Conservation (phyloP, 2,888 invertebrate species). For the Venustoraphidia nigricollis region DNA sequence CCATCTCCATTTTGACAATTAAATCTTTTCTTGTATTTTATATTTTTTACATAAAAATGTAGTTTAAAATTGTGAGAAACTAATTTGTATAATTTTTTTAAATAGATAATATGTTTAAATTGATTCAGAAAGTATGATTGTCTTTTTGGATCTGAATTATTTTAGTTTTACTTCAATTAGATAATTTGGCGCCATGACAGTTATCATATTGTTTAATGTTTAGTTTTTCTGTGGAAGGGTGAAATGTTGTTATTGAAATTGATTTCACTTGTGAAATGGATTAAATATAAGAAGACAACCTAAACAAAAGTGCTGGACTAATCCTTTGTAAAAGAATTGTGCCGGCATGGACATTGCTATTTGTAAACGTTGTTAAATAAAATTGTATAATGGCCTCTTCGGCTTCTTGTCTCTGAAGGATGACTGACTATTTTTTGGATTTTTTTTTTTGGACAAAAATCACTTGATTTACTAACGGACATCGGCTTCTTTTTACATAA, state of each 20-base stretch:
- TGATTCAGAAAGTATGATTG: neutral
- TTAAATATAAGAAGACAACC: too few species aligned
- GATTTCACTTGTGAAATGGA: too few species aligned
- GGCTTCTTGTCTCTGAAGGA: slow-evolving; percentile 49
- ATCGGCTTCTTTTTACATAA: slow-evolving; percentile 14
- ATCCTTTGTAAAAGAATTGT: too few species aligned
- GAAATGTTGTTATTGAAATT: too few species aligned
- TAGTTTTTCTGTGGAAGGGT: neutral
- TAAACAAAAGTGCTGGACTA: too few species aligned
- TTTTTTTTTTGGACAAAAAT: slow-evolving; percentile 25
- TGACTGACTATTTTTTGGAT: slow-evolving; percentile 28
- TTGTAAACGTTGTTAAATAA: too few species aligned
- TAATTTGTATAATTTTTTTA: neutral
- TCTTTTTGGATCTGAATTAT: too few species aligned
- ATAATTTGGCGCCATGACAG: slow-evolving; percentile 6
- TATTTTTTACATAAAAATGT: neutral
- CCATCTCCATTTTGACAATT: neutral
- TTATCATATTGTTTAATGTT: slow-evolving; percentile 5
- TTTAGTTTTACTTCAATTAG: too few species aligned
- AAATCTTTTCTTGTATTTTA: neutral
- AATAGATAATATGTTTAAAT: neutral
- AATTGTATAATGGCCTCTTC: slow-evolving; percentile 46
- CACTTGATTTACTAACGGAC: slow-evolving; percentile 23
- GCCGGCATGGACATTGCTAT: too few species aligned
- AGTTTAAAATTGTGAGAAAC: neutral